Evolutionary conservation across 2,888 invertebrate species (phyloP), one percentile per base, ranked within the genome.

Genomic region (Neria commutata): DNA sequence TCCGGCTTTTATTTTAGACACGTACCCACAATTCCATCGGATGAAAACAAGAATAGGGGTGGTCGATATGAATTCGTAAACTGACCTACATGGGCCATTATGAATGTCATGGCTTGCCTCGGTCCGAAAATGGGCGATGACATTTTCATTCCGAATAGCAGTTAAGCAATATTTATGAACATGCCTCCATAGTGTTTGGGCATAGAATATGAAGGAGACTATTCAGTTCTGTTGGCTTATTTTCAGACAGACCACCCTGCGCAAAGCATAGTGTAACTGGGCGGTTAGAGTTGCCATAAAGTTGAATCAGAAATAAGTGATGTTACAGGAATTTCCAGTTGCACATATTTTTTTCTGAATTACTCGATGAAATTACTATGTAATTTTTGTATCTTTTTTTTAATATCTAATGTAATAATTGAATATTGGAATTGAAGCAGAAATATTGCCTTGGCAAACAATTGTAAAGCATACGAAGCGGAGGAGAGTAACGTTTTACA

Each of bases 141-240:
- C 71, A 71, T 71, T 74, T 74, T 72, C 64, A 72, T 74, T 70
- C 64, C 67, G 62, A 62, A 64, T n/a, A n/a, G n/a, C 71, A 67
- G 62, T 72, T 72, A 58, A 64, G 65, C 72, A 67, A 66, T 71
- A 72, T 71, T 72, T 71, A 71, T 68, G 14, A 14, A 6, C n/a
- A n/a, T n/a, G n/a, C n/a, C n/a, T n/a, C n/a, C n/a, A n/a, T n/a
- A n/a, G n/a, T n/a, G n/a, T n/a, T n/a, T n/a, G n/a, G n/a, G n/a
- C n/a, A n/a, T n/a, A n/a, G n/a, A n/a, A n/a, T n/a, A n/a, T n/a
- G n/a, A n/a, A n/a, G n/a, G n/a, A n/a, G n/a, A 37, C 16, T 37
- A 4, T 6, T n/a, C n/a, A n/a, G 6, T 37, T n/a, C n/a, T 37
- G 4, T 4, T 17, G 17, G 4, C 10, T 8, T 4, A 42, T n/a